Evolutionary conservation across 2,888 invertebrate species (phyloP).

Genomic region (Hyalella azteca): DNA sequence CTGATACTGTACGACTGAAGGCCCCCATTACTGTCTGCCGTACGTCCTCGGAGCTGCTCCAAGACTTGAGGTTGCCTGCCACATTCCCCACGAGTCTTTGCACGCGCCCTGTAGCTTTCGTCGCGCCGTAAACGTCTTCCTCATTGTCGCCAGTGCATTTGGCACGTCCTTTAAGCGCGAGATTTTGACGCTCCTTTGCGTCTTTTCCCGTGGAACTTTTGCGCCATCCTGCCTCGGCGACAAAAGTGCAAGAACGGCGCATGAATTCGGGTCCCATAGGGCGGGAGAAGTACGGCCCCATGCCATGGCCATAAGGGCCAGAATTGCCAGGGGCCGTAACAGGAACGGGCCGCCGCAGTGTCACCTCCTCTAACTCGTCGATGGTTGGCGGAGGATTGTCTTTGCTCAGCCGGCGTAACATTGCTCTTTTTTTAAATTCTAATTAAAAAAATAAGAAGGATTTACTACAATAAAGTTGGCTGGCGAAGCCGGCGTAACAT

Average conservation of each 20-base stretch:
- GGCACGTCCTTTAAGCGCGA: conserved; percentile 51
- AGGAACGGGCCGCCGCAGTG: conserved; percentile 40
- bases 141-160: conserved; percentile 48
- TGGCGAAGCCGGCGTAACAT: no score
- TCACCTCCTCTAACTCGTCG: conserved; percentile 38
- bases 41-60: conserved; percentile 58
- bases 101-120: conserved; percentile 41
- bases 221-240: conserved; percentile 53
- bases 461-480: no score
- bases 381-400: conserved; percentile 20
- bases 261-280: conserved; percentile 43
- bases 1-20: conserved; percentile 50
- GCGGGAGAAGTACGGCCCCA: conserved; percentile 28
- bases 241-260: conserved; percentile 56
- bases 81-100: conserved; percentile 52
- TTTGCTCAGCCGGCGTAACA: conserved; percentile 29
- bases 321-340: neutral
- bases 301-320: neutral
- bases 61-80: conserved; percentile 55
- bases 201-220: conserved; percentile 44
- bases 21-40: conserved; percentile 57
- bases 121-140: conserved; percentile 15
- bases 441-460: no score
- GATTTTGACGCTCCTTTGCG: conserved; percentile 51
- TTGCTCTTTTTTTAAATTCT: no score